These are phyloP conservation scores for Discoglossus pictus DNA, from an alignment of 2,797 vertebrate species.

Conservation along the genomic window DNA sequence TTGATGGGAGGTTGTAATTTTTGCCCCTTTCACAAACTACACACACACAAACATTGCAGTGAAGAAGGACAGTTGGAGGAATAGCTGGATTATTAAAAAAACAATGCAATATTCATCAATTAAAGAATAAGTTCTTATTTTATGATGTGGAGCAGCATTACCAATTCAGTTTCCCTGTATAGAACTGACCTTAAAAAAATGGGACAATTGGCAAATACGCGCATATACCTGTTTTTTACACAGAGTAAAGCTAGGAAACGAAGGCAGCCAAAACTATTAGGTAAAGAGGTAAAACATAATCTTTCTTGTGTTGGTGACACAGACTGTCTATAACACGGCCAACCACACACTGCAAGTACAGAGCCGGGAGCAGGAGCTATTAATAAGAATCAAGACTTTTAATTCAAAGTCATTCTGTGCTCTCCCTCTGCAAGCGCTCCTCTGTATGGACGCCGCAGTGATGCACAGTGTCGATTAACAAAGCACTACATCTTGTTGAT, in stretches of 20 bases:
- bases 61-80: no score
- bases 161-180: no score
- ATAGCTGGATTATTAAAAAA: no score
- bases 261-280: background rate
- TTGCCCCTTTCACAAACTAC: no score
- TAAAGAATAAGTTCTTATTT: no score
- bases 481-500: slow-evolving; percentile 5
- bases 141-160: no score
- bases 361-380: slow-evolving; percentile 34
- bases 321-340: slow-evolving; percentile 36
- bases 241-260: background rate
- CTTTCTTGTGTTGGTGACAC: slow-evolving; percentile 5
- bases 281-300: background rate
- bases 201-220: no score
- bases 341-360: slow-evolving; percentile 7
- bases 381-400: slow-evolving; percentile 38
- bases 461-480: slow-evolving; percentile 28
- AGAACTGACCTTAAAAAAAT: no score
- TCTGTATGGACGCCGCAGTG: slow-evolving; percentile 19
- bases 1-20: no score
- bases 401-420: slow-evolving; percentile 41
- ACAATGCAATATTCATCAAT: no score
- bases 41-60: no score
- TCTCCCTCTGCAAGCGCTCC: background rate
- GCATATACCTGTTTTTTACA: background rate